phyloP scores from a whole-genome alignment of 2,888 invertebrate species.

The Cylindroiulus punctatus region DNA sequence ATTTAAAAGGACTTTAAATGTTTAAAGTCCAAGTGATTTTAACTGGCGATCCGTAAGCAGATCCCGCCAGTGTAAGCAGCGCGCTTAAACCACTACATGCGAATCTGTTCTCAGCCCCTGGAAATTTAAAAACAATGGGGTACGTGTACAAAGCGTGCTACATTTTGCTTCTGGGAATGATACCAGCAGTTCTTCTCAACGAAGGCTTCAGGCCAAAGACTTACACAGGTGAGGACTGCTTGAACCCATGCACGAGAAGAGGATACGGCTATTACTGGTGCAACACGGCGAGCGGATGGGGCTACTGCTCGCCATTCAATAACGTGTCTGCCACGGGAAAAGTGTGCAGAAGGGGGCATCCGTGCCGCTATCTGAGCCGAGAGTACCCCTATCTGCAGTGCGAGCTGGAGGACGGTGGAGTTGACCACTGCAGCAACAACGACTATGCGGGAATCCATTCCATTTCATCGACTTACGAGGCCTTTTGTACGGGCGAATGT shows the following conservation, averaged over 20 bases:
- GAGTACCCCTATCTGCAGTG: background rate
- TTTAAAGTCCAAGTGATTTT: constrained; percentile 7
- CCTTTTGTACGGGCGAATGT: background rate
- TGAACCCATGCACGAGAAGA: background rate
- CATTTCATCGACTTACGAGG: background rate
- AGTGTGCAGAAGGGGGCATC: background rate
- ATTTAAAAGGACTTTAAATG: background rate
- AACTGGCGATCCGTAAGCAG: background rate
- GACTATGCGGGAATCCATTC: background rate
- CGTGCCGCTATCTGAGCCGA: background rate
- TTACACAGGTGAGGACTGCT: background rate
- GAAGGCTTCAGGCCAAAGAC: constrained; percentile 20
- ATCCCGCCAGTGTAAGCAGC: background rate
- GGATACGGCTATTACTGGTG: background rate
- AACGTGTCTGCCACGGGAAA: background rate
- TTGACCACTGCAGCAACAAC: constrained; percentile 25
- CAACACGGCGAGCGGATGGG: constrained; percentile 10
- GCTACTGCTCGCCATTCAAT: background rate
- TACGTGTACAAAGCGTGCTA: background rate
- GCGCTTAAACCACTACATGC: background rate
- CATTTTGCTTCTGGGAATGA: background rate
- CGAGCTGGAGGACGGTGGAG: background rate
- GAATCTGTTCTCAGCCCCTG: background rate
- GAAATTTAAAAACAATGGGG: background rate
- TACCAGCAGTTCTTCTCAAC: background rate